Evolutionary conservation across 2,888 invertebrate genomes (phyloP), one percentile per base, ranked within the genome.

Genomic region (Listrodromus nycthemerus): DNA sequence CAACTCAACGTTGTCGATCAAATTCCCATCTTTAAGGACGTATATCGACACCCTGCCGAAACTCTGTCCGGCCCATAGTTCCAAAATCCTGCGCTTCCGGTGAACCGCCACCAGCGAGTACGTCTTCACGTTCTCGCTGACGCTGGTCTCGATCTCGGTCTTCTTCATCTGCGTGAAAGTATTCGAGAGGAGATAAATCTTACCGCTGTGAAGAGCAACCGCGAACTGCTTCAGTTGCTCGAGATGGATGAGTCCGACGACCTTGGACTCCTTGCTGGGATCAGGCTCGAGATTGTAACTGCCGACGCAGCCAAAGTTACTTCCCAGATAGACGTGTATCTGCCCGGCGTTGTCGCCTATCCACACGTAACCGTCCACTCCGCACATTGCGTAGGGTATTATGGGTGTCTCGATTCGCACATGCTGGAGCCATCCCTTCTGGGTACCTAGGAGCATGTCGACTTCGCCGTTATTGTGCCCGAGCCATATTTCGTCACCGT

Each of bases 1-100:
- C 37, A 96, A 95, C 55, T 97, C 97, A 5, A 96, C 95, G 50
- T 95, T 95, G 41, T 93, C 93, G 4, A 89, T 83, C 24, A 93
- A 86, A 78, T 84, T 91, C 0, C 87, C 88, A 82, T 95, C 96
- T 88, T 95, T 95, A 73, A 98, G 94, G 0, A 96, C 94, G 92
- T 98, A 98, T 27, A 97, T 95, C 70, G 96, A 96, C 86, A 98
- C 96, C 74, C 96, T 96, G 0, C 97, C 98, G 83, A 96, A 95
- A 41, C 95, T 95, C 88, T 98, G 98, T 0, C 98, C 98, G 88
- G 98, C 97, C 98, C 98, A 99, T 19, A 98, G 93, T 91, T 98
- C 97, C 89, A 96, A 95, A 27, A 92, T 86, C 1, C 92, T 89
- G 24, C 92, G 89, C 67, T 91, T 92, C 2, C 89, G 89, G 41